phyloP scores from a whole-genome alignment of 2,797 vertebrate genomes.

The Remorina albescens region DNA sequence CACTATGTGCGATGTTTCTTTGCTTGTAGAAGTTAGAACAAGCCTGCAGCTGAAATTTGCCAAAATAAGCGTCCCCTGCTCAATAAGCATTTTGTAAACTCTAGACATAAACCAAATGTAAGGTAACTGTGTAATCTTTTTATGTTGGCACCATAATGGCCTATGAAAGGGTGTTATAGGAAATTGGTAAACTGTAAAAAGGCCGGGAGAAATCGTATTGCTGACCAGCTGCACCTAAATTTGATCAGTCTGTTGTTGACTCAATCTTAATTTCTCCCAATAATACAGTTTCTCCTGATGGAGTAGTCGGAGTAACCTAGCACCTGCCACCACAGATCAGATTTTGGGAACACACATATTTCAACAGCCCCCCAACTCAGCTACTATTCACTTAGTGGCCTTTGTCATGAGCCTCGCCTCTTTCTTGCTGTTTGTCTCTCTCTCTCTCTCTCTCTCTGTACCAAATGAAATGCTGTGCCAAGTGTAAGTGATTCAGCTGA shows the following conservation, averaged over 20 bases:
- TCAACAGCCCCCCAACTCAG: conserved; percentile 42
- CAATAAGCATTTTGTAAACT: neutral
- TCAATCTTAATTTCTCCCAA: conserved; percentile 9
- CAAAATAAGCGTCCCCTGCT: neutral
- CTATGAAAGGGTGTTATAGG: neutral
- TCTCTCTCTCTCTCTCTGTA: conserved; percentile 21
- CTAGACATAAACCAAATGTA: neutral
- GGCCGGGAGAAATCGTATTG: neutral
- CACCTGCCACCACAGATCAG: conserved; percentile 51
- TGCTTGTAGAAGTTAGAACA: neutral
- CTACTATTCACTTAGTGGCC: conserved; percentile 37
- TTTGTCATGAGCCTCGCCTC: conserved; percentile 42
- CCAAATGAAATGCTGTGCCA: conserved; percentile 72
- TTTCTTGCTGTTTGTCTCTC: conserved; percentile 27
- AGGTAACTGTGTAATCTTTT: neutral
- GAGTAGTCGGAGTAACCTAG: conserved; percentile 5
- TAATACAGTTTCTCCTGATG: conserved; percentile 14
- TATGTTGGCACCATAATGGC: neutral
- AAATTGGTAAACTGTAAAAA: neutral
- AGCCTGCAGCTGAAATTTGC: neutral
- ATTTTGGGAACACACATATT: conserved; percentile 46
- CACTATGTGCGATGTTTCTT: too few relatives aligned
- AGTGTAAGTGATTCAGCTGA: conserved; percentile 80
- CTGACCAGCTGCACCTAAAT: neutral
- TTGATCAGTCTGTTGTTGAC: conserved; percentile 14